phyloP scores from a whole-genome alignment of 2,888 invertebrate genomes.

The Unio delphinus region DNA sequence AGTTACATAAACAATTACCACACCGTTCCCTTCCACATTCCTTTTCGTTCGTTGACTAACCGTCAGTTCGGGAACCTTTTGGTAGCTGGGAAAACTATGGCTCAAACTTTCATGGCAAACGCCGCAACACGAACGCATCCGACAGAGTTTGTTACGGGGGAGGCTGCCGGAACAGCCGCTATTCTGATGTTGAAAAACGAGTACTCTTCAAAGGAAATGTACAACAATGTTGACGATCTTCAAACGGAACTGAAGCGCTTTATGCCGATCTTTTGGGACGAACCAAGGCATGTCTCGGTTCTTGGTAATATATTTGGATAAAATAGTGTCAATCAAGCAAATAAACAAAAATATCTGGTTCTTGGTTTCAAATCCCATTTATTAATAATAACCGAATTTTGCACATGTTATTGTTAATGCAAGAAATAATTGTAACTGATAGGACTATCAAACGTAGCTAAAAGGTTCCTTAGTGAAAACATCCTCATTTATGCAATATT shows the following conservation, averaged over 20 bases:
- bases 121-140: constrained; percentile 28
- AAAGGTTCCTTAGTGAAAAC: no score
- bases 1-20: constrained; percentile 13
- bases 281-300: neutral
- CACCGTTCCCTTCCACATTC: constrained; percentile 26
- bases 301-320: no score
- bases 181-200: constrained; percentile 17
- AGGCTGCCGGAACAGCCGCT: constrained; percentile 27
- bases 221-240: constrained; percentile 4
- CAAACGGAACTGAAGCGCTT: constrained; percentile 6
- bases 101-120: constrained; percentile 25
- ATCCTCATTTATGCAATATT: no score
- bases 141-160: constrained; percentile 21
- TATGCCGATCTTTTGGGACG: constrained; percentile 16
- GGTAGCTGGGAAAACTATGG: constrained; percentile 32
- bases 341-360: no score
- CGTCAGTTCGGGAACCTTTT: constrained; percentile 23
- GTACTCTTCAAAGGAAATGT: constrained; percentile 11
- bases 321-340: no score
- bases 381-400: no score
- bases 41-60: constrained; percentile 30
- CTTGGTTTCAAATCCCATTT: no score
- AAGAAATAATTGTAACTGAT: no score
- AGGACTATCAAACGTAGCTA: no score
- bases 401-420: no score